Conservation (phyloP, 2,888 invertebrate species). For the Ophion slaviceki region DNA sequence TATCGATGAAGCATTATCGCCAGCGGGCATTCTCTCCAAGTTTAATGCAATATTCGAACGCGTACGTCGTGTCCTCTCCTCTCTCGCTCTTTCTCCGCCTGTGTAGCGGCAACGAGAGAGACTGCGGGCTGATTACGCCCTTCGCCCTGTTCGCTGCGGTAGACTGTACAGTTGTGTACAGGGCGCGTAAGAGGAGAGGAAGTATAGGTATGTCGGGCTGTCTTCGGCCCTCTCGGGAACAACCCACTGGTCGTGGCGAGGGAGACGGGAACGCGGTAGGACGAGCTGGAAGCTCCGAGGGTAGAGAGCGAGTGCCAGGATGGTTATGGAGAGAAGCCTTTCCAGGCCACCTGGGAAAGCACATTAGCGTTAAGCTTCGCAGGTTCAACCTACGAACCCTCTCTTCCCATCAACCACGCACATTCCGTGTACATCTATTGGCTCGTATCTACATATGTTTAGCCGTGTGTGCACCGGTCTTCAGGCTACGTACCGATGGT, state of each 20-base stretch:
- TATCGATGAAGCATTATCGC: constrained; percentile 69
- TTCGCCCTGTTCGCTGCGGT: constrained; percentile 38
- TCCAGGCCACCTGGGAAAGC: constrained; percentile 68
- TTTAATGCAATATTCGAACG: constrained; percentile 71
- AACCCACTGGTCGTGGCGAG: constrained; percentile 42
- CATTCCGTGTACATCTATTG: constrained; percentile 9
- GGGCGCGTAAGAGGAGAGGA: neutral
- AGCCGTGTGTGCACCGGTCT: neutral
- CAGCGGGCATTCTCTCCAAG: constrained; percentile 69
- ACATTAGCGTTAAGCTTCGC: constrained; percentile 70
- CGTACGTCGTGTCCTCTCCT: constrained; percentile 19
- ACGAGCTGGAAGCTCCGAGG: constrained; percentile 50
- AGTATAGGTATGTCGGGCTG: constrained; percentile 48
- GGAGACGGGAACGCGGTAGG: constrained; percentile 14
- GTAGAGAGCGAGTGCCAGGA: constrained; percentile 46
- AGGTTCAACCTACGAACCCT: constrained; percentile 54
- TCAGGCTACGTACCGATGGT: neutral
- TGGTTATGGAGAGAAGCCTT: constrained; percentile 61
- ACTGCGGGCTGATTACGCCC: constrained; percentile 56
- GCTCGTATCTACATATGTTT: neutral
- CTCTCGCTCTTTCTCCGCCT: constrained; percentile 1
- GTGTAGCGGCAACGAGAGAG: constrained; percentile 7
- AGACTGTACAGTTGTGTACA: constrained; percentile 45
- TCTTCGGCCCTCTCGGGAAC: constrained; percentile 53
- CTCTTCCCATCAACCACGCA: constrained; percentile 36